Evolutionary conservation across 2,797 vertebrate species (phyloP), one percentile per base, ranked within the genome.

Genomic region (Bradypus variegatus): DNA sequence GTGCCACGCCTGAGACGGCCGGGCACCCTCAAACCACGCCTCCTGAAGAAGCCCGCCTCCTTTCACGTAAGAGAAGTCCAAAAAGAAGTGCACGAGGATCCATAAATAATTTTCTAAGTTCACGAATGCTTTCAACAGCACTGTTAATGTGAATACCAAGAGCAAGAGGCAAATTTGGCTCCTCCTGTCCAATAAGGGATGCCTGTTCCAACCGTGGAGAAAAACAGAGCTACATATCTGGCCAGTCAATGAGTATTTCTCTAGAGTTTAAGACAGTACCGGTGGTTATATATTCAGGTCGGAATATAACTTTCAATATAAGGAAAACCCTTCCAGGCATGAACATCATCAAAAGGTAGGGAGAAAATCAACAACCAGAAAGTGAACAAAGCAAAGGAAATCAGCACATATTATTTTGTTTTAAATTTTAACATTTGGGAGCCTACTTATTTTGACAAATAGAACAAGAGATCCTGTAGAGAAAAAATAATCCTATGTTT

Each of bases 291-390:
- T 8, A 53, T 25, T 62, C 89, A 67, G 14, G n/a, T 0, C 72
- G n/a, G 18, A 72, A 38, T 58, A 6, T 48, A 62, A 48, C 8
- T 79, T 91, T 88, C 55, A 88, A 4, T 45, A 45, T 21, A 18
- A 53, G 41, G 50, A 69, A 94, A 86, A 82, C 33, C 38, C 60
- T 94, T 86, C 21, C 21, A 78, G 77, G 70, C 15, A 45, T 10
- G 29, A 58, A 12, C 14, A 69, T 23, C 65, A 67, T 73, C 70
- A 91, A 88, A 88, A 89, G 27, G 62, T 5, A 80, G 41, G 72
- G 80, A 92, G 77, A 83, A 92, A 86, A 73, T 83, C 73, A 88
- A 86, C 86, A 91, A 58, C 50, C 31, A 94, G 53, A 83, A 90
- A 53, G 21, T 64, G 65, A 83, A 38, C 79, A 65, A 90, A 94